phyloP scores from a whole-genome alignment of 2,113 vertebrate species.

The Bujurquina vittata region DNA sequence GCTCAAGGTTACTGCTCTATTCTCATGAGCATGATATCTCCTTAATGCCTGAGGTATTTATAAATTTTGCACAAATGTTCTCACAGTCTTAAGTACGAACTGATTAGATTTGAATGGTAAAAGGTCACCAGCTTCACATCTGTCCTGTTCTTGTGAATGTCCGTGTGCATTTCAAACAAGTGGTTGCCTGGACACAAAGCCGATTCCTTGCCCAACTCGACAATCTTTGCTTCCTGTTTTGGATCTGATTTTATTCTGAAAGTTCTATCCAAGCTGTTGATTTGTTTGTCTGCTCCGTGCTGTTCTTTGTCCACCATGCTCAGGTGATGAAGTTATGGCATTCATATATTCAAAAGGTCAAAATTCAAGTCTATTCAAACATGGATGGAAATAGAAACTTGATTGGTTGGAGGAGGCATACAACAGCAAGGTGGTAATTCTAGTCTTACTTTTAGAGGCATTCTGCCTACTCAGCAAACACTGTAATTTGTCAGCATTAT shows the following conservation, averaged over 20 bases:
- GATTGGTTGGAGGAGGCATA: neutral
- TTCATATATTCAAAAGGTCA: neutral
- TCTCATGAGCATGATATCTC: neutral
- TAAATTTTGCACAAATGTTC: neutral
- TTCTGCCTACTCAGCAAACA: neutral
- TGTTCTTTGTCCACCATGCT: neutral
- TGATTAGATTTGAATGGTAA: neutral
- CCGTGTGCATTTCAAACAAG: neutral
- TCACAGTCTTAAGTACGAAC: neutral
- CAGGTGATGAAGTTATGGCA: neutral
- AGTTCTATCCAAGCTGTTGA: neutral
- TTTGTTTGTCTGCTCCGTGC: neutral
- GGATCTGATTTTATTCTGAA: neutral
- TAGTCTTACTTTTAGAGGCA: neutral
- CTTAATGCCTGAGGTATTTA: neutral
- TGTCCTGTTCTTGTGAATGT: neutral
- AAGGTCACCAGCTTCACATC: neutral
- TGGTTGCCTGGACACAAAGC: neutral
- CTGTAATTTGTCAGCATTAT: neutral
- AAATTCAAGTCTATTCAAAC: neutral
- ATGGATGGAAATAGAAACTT: neutral
- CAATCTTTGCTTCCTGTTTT: neutral
- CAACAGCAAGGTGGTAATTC: neutral
- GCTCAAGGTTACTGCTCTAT: neutral
- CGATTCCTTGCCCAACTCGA: neutral